Conservation (phyloP, 2,113 vertebrate genomes). For the Thunnus maccoyii region DNA sequence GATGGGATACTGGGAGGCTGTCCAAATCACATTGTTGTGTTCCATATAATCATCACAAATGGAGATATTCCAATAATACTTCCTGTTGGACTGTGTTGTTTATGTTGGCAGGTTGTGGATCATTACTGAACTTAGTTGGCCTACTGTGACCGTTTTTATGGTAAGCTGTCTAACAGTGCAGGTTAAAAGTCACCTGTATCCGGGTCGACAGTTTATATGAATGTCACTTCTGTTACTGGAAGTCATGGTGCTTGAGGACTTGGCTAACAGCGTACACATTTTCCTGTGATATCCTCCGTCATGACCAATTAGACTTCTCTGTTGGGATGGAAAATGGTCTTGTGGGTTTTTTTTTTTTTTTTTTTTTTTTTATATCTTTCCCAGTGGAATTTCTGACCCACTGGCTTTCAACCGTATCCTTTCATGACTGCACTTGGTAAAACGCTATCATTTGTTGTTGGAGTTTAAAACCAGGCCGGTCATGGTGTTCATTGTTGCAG, state of each 20-base stretch:
- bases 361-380: background rate
- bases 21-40: background rate
- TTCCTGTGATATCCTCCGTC: background rate
- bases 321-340: constrained; percentile 18
- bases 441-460: constrained; percentile 20
- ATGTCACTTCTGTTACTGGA: background rate
- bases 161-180: constrained; percentile 23
- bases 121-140: constrained; percentile 27
- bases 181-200: constrained; percentile 5
- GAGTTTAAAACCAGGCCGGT: background rate
- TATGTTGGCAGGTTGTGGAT: constrained; percentile 3
- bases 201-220: background rate
- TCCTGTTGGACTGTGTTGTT: constrained; percentile 8
- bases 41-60: background rate
- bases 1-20: background rate
- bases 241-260: background rate
- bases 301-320: background rate
- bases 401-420: background rate
- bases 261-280: background rate
- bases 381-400: constrained; percentile 28
- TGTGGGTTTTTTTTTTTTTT: background rate
- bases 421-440: background rate
- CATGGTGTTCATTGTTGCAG: background rate
- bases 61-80: background rate
- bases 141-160: constrained; percentile 3